These are phyloP conservation scores for Rhinichthys klamathensis DNA, from an alignment of 2,113 vertebrate genomes.

Conservation along the genomic window DNA sequence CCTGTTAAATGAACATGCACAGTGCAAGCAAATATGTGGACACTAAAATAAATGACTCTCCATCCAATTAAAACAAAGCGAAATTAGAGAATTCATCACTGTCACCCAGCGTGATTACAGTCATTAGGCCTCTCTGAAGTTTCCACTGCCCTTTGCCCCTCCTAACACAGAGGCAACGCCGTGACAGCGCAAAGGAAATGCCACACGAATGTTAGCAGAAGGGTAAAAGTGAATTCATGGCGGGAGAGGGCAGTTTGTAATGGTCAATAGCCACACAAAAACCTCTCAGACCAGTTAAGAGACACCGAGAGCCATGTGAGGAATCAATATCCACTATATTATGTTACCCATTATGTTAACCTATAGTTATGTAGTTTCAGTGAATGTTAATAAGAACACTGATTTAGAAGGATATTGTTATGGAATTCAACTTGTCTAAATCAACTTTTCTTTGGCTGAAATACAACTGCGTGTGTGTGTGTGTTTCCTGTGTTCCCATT, in stretches of 20 bases:
- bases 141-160: slow-evolving; percentile 58
- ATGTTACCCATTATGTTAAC: neutral
- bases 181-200: slow-evolving; percentile 20
- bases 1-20: slow-evolving; percentile 4
- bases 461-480: slow-evolving; percentile 39
- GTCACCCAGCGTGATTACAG: slow-evolving; percentile 76
- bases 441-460: neutral
- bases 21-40: slow-evolving; percentile 41
- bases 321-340: slow-evolving; percentile 9
- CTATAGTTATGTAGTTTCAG: neutral
- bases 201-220: slow-evolving; percentile 18
- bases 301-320: neutral
- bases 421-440: slow-evolving; percentile 16
- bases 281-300: neutral
- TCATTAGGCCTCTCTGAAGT: slow-evolving; percentile 73
- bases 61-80: slow-evolving; percentile 82
- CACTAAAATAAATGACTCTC: slow-evolving; percentile 73
- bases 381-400: neutral
- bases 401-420: neutral
- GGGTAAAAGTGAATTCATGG: neutral
- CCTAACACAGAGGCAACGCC: slow-evolving; percentile 35
- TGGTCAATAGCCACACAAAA: neutral
- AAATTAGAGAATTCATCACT: slow-evolving; percentile 83
- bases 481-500: slow-evolving; percentile 33
- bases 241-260: neutral